Conservation (phyloP, 2,113 vertebrate species). For the Elanoides forficatus region DNA sequence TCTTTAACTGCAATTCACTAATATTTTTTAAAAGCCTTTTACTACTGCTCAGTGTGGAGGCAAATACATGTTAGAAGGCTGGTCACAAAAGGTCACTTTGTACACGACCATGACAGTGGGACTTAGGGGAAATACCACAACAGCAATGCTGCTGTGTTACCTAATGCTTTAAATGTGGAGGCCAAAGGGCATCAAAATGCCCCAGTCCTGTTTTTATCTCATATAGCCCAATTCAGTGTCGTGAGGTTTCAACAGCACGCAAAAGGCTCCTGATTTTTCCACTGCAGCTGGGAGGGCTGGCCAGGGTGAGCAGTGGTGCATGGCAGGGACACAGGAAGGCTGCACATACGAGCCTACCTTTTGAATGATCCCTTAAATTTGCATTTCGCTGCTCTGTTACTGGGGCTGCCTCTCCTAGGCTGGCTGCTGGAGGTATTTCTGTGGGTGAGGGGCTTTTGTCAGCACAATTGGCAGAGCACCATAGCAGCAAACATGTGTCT, state of each 20-base stretch:
- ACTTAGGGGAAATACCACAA: neutral
- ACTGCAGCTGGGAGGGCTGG: neutral
- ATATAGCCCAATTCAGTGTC: neutral
- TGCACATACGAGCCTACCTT: fast-evolving
- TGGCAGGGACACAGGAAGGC: neutral
- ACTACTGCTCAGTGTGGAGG: neutral
- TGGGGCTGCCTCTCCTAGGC: neutral
- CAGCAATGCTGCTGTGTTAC: neutral
- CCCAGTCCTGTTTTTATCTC: neutral
- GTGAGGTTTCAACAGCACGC: neutral
- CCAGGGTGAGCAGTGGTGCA: neutral
- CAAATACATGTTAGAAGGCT: neutral
- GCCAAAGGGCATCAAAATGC: neutral
- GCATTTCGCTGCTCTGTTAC: neutral
- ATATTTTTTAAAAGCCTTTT: neutral
- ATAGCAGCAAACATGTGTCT: neutral
- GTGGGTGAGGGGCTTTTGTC: neutral
- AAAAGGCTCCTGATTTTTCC: neutral
- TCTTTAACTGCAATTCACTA: neutral
- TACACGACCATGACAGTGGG: neutral
- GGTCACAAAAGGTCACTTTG: neutral
- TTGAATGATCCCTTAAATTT: neutral
- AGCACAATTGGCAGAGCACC: neutral
- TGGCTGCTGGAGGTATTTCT: neutral
- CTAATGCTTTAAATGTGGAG: neutral